Evolutionary conservation across 2,797 vertebrate species (phyloP).

Genomic region (Girardinus metallicus): DNA sequence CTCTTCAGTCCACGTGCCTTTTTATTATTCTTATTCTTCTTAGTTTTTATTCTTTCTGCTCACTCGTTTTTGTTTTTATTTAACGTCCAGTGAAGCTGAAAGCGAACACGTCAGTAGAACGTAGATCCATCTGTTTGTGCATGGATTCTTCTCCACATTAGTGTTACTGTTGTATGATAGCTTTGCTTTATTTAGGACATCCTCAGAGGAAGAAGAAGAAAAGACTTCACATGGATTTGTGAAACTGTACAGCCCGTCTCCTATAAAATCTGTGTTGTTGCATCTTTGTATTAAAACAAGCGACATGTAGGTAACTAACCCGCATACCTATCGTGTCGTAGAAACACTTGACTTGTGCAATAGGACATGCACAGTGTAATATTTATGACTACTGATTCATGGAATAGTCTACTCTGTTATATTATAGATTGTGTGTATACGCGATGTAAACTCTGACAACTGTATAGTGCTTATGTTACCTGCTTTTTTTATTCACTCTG

Average conservation of each 20-base stretch:
- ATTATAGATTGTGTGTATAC: conserved; percentile 77
- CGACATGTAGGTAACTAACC: conserved; percentile 68
- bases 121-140: conserved; percentile 73
- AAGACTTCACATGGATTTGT: conserved; percentile 70
- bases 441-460: conserved; percentile 73
- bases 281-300: conserved; percentile 79
- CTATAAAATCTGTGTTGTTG: conserved; percentile 76
- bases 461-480: conserved; percentile 78
- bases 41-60: conserved; percentile 27
- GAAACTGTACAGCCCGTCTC: conserved; percentile 79
- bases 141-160: conserved; percentile 80
- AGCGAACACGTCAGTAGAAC: conserved; percentile 2
- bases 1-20: conserved; percentile 74
- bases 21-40: conserved; percentile 29
- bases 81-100: conserved; percentile 45
- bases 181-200: conserved; percentile 73
- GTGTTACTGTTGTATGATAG: conserved; percentile 79
- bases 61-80: conserved; percentile 41
- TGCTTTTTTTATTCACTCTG: conserved; percentile 69
- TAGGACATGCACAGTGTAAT: conserved; percentile 77
- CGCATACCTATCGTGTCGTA: conserved; percentile 64
- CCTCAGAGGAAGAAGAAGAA: conserved; percentile 61
- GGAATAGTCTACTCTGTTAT: conserved; percentile 77
- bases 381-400: conserved; percentile 81
- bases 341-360: conserved; percentile 76